Base-by-base conservation (phyloP, 2,113 vertebrate genomes). In the Muntiacus reevesi region DNA sequence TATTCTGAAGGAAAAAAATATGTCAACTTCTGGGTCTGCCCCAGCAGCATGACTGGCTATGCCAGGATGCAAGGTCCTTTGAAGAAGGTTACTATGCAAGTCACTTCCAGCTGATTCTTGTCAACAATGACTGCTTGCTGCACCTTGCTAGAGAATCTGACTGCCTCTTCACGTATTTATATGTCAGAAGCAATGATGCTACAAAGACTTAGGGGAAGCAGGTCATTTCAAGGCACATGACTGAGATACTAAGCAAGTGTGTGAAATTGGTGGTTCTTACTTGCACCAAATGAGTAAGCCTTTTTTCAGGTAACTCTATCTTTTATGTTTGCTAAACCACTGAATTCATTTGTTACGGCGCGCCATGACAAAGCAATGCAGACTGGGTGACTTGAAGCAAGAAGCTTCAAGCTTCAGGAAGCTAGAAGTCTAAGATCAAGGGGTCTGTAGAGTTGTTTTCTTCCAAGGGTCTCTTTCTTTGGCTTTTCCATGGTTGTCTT, bases 401-500 rank as follows among this genome's bases (percentile, higher is more conserved):
- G 47, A 50, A 50, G 47, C 47, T 50, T 50, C 47, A 50, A 50
- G 47, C 47, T 50, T 94, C 57, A 55, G 33, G 33, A 64, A 21
- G 6, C 6, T n/a, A 40, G 64, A 47, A 54, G 10, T n/a, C 43
- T 11, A 91, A 87, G 71, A n/a, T 43, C 30, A 62, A 87, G 30
- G 33, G 19, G 27, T 93, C 5, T 3, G 27, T 6, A 89, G 17
- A 5, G 2, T 2, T 81, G 40, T 2, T 82, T 92, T 78, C 11
- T 67, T 43, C 45, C 8, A 6, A 40, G 30, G 5, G 8, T 7
- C 28, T 7, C 36, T 64, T 21, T 62, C 14, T 1, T 89, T 43
- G 47, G 5, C 25, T 50, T 74, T 8, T 4, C 7, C 6, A n/a
- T 10, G 4, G 4, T 23, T 25, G 3, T 15, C 1, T 30, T 47